Conservation (phyloP, 2,113 vertebrate genomes). For the Gallinago jamesoni region DNA sequence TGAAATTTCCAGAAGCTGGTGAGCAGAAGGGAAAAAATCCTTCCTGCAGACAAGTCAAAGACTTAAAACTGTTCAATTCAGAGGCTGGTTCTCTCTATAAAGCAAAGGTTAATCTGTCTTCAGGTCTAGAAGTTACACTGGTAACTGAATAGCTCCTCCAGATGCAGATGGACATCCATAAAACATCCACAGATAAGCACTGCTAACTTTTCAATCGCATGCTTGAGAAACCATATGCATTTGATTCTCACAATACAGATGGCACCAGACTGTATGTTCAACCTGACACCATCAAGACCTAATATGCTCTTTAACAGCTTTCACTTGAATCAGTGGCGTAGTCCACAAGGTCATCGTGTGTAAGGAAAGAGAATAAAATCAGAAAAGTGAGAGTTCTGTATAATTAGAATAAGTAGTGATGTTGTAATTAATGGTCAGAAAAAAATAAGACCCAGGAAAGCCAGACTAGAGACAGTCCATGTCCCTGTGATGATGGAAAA, state of each 20-base stretch:
- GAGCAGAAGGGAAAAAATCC: not conserved
- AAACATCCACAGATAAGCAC: not conserved
- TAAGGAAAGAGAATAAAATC: not conserved
- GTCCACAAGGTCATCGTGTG: rapidly evolving
- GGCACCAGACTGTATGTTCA: not conserved
- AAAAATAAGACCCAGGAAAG: not conserved
- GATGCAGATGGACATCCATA: not conserved
- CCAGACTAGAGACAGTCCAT: not conserved
- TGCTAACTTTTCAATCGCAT: rapidly evolving
- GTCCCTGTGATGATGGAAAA: not conserved
- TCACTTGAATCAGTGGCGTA: not conserved
- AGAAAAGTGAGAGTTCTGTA: not conserved
- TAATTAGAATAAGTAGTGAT: not conserved
- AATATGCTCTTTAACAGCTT: not conserved
- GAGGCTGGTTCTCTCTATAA: not conserved
- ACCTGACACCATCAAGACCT: not conserved
- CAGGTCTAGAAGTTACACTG: not conserved
- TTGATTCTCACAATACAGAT: not conserved
- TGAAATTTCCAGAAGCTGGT: not conserved
- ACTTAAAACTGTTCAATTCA: not conserved
- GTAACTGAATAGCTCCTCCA: not conserved
- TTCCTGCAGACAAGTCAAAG: not conserved
- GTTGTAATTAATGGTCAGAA: not conserved
- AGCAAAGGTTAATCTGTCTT: not conserved
- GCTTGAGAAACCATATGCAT: rapidly evolving